Evolutionary conservation across 2,888 invertebrate genomes (phyloP).

Genomic region (Lepidocyrtoides sp.): DNA sequence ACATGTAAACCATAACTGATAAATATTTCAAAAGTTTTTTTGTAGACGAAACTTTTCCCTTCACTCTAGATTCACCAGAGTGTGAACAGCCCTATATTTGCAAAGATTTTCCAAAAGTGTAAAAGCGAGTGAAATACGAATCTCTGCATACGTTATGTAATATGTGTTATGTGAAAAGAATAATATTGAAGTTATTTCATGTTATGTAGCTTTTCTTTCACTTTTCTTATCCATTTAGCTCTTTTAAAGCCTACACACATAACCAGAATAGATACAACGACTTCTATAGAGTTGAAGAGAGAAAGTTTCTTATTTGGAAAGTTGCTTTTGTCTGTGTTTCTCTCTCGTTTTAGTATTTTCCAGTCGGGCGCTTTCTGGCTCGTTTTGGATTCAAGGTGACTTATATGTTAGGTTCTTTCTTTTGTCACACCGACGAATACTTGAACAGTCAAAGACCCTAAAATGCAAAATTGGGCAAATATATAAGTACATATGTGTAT

Average conservation of each 20-base stretch:
- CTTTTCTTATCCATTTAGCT: neutral
- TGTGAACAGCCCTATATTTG: neutral
- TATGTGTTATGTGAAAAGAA: neutral
- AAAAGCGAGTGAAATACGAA: neutral
- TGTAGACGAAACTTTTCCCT: no score
- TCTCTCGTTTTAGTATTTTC: neutral
- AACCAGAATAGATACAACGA: neutral
- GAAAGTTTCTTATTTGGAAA: neutral
- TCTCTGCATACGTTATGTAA: neutral
- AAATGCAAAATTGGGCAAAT: neutral
- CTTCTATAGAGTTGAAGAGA: no score
- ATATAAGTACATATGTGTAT: neutral
- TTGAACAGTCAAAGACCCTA: neutral
- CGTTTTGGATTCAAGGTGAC: slow-evolving; percentile 48
- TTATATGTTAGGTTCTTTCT: slow-evolving; percentile 14
- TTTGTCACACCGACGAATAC: neutral
- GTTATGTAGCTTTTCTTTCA: neutral
- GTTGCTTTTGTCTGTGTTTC: neutral
- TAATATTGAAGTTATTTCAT: neutral
- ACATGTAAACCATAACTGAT: no score
- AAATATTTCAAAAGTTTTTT: no score
- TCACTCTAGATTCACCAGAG: no score
- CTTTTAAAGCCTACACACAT: neutral
- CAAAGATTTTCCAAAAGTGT: neutral
- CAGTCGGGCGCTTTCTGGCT: neutral